Conservation (phyloP, 2,797 vertebrate genomes). For the Sardinella longiceps region DNA sequence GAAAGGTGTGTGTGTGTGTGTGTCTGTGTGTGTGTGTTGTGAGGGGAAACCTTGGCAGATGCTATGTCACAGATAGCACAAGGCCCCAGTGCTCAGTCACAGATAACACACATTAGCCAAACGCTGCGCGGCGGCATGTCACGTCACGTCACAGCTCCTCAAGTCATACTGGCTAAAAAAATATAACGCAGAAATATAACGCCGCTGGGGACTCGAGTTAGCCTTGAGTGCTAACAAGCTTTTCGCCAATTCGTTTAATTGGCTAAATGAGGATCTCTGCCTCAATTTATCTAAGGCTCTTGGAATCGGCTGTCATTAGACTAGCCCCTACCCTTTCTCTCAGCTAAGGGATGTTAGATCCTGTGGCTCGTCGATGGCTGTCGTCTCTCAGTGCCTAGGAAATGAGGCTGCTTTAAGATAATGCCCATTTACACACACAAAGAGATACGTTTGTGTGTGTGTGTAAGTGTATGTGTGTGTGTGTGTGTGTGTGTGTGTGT, state of each 20-base stretch:
- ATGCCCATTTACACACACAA: background rate
- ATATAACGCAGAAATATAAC: background rate
- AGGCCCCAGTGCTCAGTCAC: background rate
- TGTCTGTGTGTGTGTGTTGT: no score
- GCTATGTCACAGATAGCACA: background rate
- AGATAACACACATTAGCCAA: background rate
- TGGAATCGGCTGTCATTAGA: background rate
- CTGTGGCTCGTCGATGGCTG: background rate
- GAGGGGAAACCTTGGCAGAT: background rate
- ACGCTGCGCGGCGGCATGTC: background rate
- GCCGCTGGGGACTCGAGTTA: background rate
- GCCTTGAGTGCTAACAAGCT: conserved; percentile 1
- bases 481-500: background rate
- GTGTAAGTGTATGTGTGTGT: background rate
- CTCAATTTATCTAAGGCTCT: background rate
- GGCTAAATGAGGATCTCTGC: conserved; percentile 5
- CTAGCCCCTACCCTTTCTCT: background rate
- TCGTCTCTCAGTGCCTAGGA: background rate
- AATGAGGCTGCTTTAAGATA: background rate
- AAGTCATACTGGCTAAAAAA: conserved; percentile 11
- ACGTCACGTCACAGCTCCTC: background rate
- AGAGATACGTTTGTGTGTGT: background rate
- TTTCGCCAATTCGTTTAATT: conserved; percentile 5
- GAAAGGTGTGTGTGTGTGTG: no score
- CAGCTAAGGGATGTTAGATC: background rate